Evolutionary conservation across 2,888 invertebrate species (phyloP).

Genomic region (Drepanosiphum platanoidis): DNA sequence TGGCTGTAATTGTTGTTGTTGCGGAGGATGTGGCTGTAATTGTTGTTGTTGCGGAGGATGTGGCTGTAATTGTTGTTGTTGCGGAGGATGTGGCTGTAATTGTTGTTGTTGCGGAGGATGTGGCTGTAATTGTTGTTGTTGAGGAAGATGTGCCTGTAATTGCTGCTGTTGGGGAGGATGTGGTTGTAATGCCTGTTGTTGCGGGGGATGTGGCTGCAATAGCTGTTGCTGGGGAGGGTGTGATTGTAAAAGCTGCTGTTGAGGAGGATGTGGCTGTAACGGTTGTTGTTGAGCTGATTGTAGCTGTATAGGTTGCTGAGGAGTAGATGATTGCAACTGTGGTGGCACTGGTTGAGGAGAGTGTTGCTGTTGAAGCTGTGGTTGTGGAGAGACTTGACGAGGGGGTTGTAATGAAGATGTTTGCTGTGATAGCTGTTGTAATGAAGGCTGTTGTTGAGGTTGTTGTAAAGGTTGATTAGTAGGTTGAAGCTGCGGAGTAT

Average conservation of each 20-base stretch:
- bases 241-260: neutral
- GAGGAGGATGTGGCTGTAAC: neutral
- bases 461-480: neutral
- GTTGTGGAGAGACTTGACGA: slow-evolving; percentile 12
- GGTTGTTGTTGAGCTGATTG: neutral
- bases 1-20: slow-evolving; percentile 5
- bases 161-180: neutral
- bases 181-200: neutral
- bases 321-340: neutral
- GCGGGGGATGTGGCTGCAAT: neutral
- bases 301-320: slow-evolving; percentile 14
- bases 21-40: neutral
- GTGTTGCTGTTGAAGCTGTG: slow-evolving; percentile 26
- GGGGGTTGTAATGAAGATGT: neutral
- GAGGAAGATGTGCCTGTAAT: neutral
- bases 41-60: slow-evolving; percentile 1
- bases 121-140: neutral
- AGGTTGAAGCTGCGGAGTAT: neutral
- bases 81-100: neutral
- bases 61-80: slow-evolving; percentile 2
- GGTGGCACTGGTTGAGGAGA: slow-evolving; percentile 5
- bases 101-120: neutral
- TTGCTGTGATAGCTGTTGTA: neutral
- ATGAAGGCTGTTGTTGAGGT: neutral
- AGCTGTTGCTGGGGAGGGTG: neutral